Conservation (phyloP, 2,797 vertebrate genomes). For the Takifugu rubripes region DNA sequence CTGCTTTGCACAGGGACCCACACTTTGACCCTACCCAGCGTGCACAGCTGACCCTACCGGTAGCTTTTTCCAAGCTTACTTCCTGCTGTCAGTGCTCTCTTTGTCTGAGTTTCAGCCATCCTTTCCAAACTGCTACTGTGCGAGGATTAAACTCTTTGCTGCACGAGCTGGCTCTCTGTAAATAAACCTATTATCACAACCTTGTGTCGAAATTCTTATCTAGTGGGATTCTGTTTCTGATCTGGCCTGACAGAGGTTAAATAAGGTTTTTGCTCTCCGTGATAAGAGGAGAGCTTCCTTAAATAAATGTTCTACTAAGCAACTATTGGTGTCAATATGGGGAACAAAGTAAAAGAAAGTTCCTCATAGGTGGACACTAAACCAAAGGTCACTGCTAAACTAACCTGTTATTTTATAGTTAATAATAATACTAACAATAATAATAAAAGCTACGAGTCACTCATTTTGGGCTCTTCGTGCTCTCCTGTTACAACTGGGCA, state of each 20-base stretch:
- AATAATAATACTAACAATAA: neutral
- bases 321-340: neutral
- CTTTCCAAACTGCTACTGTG: constrained; percentile 46
- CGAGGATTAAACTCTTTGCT: constrained; percentile 59
- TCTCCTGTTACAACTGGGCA: neutral
- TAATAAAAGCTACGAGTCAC: constrained; percentile 21
- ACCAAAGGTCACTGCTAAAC: neutral
- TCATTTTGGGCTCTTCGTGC: constrained; percentile 26
- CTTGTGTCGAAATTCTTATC: constrained; percentile 56
- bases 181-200: constrained; percentile 60
- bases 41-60: no score
- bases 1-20: constrained; percentile 1
- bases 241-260: constrained; percentile 24
- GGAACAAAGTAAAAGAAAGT: neutral
- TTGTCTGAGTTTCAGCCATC: constrained; percentile 51
- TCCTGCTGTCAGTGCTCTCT: constrained; percentile 37
- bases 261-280: constrained; percentile 33
- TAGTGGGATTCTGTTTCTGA: constrained; percentile 40
- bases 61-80: constrained; percentile 2
- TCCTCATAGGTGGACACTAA: neutral
- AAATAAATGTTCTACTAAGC: constrained; percentile 12
- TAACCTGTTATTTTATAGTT: constrained; percentile 26
- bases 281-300: constrained; percentile 30
- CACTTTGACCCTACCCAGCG: constrained; percentile 20
- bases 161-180: constrained; percentile 28